phyloP scores from a whole-genome alignment of 2,113 vertebrate species.

The Corydoras sp. region DNA sequence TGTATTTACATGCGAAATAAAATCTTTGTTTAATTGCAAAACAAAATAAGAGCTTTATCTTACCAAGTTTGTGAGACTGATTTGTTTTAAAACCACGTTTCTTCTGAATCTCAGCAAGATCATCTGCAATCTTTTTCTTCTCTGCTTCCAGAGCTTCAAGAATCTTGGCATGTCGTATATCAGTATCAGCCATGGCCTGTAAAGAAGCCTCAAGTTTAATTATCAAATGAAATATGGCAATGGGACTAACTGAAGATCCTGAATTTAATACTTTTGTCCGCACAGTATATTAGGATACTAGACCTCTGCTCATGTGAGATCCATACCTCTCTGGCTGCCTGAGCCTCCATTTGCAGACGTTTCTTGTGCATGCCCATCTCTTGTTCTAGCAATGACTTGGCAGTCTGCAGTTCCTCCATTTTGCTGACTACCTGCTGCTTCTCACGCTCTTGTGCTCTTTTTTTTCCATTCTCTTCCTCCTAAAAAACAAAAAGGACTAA shows the following conservation, averaged over 20 bases:
- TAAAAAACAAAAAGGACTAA: conserved; percentile 44
- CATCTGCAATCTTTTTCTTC: conserved; percentile 82
- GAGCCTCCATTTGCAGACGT: conserved; percentile 79
- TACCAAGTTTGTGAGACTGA: conserved; percentile 49
- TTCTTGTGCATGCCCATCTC: conserved; percentile 75
- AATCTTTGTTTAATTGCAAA: not conserved
- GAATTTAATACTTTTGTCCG: no score
- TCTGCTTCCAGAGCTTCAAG: conserved; percentile 87
- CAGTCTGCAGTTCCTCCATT: conserved; percentile 77
- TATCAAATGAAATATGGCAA: no score
- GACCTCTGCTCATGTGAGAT: not conserved
- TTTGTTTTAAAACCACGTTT: conserved; percentile 55
- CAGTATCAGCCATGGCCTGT: conserved; percentile 84
- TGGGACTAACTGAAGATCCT: no score
- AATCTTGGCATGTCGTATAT: conserved; percentile 78
- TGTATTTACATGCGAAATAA: no score
- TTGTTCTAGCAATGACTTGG: conserved; percentile 76
- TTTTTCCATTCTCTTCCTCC: conserved; percentile 76
- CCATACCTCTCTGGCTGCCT: conserved; percentile 77
- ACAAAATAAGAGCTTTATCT: not conserved
- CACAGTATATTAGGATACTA: no score
- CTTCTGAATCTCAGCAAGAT: conserved; percentile 77
- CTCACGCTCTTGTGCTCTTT: conserved; percentile 71
- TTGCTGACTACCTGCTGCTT: conserved; percentile 70
- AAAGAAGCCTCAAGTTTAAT: not conserved